These are phyloP conservation scores for Bovichtus diacanthus DNA, from an alignment of 2,797 vertebrate species.

Conservation along the genomic window DNA sequence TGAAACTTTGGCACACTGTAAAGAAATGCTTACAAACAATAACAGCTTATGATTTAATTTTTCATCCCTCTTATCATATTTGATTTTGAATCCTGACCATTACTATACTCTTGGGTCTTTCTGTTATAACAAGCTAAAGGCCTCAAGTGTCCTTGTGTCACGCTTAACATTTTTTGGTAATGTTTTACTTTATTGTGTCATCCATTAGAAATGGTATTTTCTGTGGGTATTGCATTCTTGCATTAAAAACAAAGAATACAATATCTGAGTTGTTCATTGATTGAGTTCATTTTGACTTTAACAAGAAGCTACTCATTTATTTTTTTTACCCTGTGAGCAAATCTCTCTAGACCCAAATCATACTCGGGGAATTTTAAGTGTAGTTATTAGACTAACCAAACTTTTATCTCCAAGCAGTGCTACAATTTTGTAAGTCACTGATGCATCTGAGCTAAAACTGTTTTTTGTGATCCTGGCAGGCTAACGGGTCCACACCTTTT, in stretches of 20 bases:
- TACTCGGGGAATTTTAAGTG: neutral
- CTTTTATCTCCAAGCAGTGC: neutral
- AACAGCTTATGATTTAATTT: neutral
- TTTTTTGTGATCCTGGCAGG: too few relatives aligned
- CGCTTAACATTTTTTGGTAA: neutral
- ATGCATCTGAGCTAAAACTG: too few relatives aligned
- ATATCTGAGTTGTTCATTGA: neutral
- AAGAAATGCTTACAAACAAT: conserved; percentile 7
- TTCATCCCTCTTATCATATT: neutral
- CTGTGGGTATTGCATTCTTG: conserved; percentile 49
- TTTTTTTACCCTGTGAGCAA: neutral
- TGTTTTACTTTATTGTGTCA: conserved; percentile 22
- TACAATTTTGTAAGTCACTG: too few relatives aligned
- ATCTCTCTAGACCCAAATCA: neutral
- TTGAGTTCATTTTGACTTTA: neutral
- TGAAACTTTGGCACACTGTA: conserved; percentile 15
- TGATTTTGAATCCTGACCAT: neutral
- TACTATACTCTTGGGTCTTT: conserved; percentile 4
- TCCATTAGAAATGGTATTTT: conserved; percentile 27
- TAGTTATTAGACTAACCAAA: neutral
- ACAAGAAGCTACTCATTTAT: neutral
- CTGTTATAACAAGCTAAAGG: conserved; percentile 14
- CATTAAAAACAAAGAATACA: conserved; percentile 54
- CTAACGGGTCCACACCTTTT: too few relatives aligned
- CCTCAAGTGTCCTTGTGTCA: conserved; percentile 50